Evolutionary conservation across 2,888 invertebrate genomes (phyloP), one percentile per base, ranked within the genome.

Genomic region (Mellilla xanthometata): DNA sequence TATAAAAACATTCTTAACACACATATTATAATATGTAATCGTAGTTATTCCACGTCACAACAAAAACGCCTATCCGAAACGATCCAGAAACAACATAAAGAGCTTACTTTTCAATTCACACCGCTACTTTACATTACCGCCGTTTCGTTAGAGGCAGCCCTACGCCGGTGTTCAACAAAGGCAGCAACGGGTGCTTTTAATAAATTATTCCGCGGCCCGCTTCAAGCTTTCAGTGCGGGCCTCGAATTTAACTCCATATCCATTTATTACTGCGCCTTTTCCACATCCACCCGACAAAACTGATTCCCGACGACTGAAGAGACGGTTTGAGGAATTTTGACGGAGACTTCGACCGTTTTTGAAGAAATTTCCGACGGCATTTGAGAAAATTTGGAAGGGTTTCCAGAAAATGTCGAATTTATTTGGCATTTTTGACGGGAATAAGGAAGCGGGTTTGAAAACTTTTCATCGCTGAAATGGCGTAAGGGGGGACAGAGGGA

Each of bases 201-300:
- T 83, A 81, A 81, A 82, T 81, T 78, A 81, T 81, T 80, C 78
- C 56, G 54, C 62, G 66, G 65, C 67, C 65, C 68, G 65, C 62
- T 68, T 62, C 68, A 68, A 70, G 76, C 69, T 71, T 67, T 72
- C 71, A 69, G 68, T 57, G 57, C 57, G 54, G 62, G 61, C 64
- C 62, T 62, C 62, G 68, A 69, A 64, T 71, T 67, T 61, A 58
- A 64, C 60, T 53, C 54, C 65, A 54, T 64, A 65, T 62, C 64
- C 72, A 75, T 77, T 74, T 72, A 70, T 76, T 66, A 72, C 58
- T 38, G 56, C 49, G 53, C 62, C 64, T 60, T 62, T 62, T 58
- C 52, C 39, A 55, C 62, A 64, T 60, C 55, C 62, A 57, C 58
- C 58, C 54, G 52, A 61, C 58, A 55, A 61, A 65, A 66, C 69